These are phyloP conservation scores for Apus apus DNA, from an alignment of 2,113 vertebrate species.

Conservation along the genomic window DNA sequence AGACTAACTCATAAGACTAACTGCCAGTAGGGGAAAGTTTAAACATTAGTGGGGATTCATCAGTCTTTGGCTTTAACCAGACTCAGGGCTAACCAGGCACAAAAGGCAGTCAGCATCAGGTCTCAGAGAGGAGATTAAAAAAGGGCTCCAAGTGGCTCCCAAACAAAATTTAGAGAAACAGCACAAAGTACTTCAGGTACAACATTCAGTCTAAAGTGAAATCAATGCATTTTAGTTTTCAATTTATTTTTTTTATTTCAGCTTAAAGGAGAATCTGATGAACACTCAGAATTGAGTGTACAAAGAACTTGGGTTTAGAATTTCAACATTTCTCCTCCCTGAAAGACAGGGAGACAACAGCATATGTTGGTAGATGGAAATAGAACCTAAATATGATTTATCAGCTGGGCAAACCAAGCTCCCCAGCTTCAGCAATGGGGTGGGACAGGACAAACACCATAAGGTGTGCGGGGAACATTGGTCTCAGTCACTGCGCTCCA, in stretches of 20 bases:
- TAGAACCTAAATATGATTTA: not conserved
- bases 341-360: not conserved
- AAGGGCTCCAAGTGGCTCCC: not conserved
- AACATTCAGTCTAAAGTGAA: not conserved
- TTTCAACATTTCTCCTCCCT: not conserved
- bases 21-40: not conserved
- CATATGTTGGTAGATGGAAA: not conserved
- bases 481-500: not conserved
- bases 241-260: not conserved
- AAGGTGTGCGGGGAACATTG: accelerated
- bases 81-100: not conserved
- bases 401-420: not conserved
- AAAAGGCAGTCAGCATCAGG: not conserved
- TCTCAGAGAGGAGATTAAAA: not conserved
- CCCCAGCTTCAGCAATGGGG: not conserved
- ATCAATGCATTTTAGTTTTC: not conserved
- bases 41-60: not conserved
- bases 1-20: not conserved
- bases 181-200: not conserved
- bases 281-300: not conserved
- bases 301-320: not conserved
- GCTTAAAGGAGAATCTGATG: not conserved
- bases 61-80: not conserved
- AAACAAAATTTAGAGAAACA: not conserved
- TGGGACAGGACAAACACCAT: not conserved